phyloP scores from a whole-genome alignment of 2,113 vertebrate genomes.

The Vulpes lagopus region DNA sequence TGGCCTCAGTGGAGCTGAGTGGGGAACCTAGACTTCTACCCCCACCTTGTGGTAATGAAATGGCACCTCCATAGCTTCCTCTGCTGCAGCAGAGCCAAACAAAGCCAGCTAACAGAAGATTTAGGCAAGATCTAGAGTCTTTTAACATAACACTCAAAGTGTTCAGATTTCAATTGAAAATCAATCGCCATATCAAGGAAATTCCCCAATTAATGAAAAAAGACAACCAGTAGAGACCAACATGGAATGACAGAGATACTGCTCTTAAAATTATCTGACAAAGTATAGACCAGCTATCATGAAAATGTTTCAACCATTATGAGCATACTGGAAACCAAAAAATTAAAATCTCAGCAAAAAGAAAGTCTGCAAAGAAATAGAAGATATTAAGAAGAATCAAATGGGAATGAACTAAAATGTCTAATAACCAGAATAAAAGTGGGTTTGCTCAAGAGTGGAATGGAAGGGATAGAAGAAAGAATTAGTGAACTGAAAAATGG shows the following conservation, averaged over 20 bases:
- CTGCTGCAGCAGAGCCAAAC: not conserved
- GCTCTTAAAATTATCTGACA: not conserved
- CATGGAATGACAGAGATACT: not conserved
- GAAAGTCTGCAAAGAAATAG: conserved; percentile 11
- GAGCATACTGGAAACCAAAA: not conserved
- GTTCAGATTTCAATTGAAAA: conserved; percentile 28
- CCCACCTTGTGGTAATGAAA: not conserved
- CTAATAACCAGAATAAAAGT: not conserved
- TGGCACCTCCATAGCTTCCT: not conserved
- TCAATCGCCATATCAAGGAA: not conserved
- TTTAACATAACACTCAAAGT: not conserved
- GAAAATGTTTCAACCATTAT: not conserved
- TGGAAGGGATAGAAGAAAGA: not conserved
- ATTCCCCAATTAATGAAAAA: not conserved
- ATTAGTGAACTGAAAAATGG: conserved; percentile 9
- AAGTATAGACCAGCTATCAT: not conserved
- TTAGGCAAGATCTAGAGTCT: not conserved
- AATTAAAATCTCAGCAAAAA: not conserved
- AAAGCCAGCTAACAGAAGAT: not conserved
- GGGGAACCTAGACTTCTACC: not conserved
- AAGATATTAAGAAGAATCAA: conserved; percentile 2
- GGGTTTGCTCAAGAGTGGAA: not conserved
- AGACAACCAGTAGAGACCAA: not conserved
- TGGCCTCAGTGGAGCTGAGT: not conserved
- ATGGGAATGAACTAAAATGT: conserved; percentile 27